Conservation (phyloP, 2,888 invertebrate genomes). For the Cheilosia soror region DNA sequence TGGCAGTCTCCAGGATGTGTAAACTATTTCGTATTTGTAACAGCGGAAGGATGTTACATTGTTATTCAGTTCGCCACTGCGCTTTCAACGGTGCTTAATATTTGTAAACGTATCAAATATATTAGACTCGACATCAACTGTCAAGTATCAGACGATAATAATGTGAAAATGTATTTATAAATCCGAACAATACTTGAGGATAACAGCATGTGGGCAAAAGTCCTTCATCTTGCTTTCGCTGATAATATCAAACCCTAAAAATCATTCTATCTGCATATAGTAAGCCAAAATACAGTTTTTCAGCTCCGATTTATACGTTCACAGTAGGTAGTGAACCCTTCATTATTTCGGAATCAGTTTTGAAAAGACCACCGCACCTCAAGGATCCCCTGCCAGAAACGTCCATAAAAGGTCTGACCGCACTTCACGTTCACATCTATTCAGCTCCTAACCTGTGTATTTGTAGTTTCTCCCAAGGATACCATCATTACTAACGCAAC, state of each 20-base stretch:
- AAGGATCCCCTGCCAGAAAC: slow-evolving; percentile 18
- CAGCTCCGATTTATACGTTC: slow-evolving; percentile 22
- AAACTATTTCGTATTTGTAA: slow-evolving; percentile 54
- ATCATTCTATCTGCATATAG: slow-evolving; percentile 18
- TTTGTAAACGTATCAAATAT: slow-evolving; percentile 27
- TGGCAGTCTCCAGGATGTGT: slow-evolving; percentile 30
- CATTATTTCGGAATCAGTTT: slow-evolving; percentile 12
- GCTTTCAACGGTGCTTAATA: slow-evolving; percentile 2
- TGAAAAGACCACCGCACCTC: slow-evolving; percentile 29
- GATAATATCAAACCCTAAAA: slow-evolving; percentile 38
- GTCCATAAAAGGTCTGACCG: slow-evolving; percentile 45
- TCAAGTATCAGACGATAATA: slow-evolving; percentile 29
- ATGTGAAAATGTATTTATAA: slow-evolving; percentile 17
- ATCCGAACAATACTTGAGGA: slow-evolving; percentile 32
- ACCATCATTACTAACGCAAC: slow-evolving; percentile 53
- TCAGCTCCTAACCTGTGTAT: slow-evolving; percentile 16
- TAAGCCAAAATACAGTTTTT: slow-evolving; percentile 25
- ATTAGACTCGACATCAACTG: slow-evolving; percentile 47
- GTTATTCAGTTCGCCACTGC: slow-evolving; percentile 46
- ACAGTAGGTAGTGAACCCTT: slow-evolving; percentile 52
- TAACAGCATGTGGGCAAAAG: slow-evolving; percentile 47
- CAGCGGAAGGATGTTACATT: slow-evolving; percentile 60
- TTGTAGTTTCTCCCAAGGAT: slow-evolving; percentile 13
- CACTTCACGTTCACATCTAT: slow-evolving; percentile 53
- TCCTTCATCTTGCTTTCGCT: slow-evolving; percentile 17